phyloP scores from a whole-genome alignment of 2,797 vertebrate species.

The Pipistrellus pipistrellus region DNA sequence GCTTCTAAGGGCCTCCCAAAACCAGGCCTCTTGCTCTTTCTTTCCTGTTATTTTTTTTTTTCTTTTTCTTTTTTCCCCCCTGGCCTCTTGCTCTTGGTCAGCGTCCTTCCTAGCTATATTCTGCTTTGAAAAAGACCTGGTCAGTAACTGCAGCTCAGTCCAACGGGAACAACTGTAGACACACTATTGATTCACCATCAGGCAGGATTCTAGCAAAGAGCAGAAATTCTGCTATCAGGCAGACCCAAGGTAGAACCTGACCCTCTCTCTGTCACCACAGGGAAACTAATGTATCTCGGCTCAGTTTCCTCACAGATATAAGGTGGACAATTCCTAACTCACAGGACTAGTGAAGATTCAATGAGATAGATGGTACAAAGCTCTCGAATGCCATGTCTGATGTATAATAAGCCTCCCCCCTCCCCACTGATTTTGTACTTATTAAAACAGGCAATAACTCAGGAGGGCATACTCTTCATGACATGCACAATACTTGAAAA shows the following conservation, averaged over 20 bases:
- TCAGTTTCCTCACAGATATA: neutral
- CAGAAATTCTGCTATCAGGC: neutral
- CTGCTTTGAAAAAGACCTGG: neutral
- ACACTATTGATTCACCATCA: neutral
- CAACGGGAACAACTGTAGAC: neutral
- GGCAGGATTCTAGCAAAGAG: neutral
- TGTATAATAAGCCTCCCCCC: neutral
- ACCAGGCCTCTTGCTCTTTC: neutral
- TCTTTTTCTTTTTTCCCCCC: too few species aligned
- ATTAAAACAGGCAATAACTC: slow-evolving; percentile 18
- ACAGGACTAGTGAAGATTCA: neutral
- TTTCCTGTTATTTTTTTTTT: too few species aligned
- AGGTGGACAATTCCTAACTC: neutral
- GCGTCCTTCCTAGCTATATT: neutral
- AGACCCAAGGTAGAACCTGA: neutral
- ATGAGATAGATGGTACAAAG: neutral
- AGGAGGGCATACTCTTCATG: neutral
- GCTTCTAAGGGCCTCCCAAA: neutral
- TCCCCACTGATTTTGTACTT: neutral
- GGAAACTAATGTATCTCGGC: neutral
- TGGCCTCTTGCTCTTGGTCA: neutral
- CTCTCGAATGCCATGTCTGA: neutral
- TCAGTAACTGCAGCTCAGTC: neutral
- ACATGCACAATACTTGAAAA: slow-evolving; percentile 29
- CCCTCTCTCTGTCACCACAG: neutral